These are phyloP conservation scores for Dryomyza anilis DNA, from an alignment of 2,888 invertebrate species.

Conservation along the genomic window DNA sequence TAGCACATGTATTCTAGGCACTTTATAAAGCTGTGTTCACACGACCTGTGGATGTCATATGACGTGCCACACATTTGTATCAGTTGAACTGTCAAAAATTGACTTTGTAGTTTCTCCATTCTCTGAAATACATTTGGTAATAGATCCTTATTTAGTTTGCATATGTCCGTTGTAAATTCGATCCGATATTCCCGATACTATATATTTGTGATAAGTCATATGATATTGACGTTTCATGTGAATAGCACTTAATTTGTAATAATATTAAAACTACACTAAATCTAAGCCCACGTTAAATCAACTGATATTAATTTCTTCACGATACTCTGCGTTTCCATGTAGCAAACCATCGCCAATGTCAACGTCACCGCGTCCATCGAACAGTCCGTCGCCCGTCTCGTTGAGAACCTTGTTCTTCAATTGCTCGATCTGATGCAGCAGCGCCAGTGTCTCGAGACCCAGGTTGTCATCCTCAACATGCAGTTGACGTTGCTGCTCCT, in stretches of 20 bases:
- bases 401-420: constrained; percentile 69
- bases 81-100: too few species aligned
- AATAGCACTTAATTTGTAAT: constrained; percentile 6
- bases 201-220: too few species aligned
- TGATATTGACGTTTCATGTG: constrained; percentile 6
- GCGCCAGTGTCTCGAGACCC: constrained; percentile 70
- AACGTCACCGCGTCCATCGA: constrained; percentile 24
- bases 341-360: not conserved
- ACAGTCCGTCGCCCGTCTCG: constrained; percentile 66
- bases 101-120: too few species aligned
- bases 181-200: too few species aligned
- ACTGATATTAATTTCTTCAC: constrained; percentile 41
- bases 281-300: constrained; percentile 34
- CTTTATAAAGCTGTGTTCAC: too few species aligned
- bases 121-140: too few species aligned
- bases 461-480: constrained; percentile 63
- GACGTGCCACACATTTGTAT: too few species aligned
- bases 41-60: too few species aligned
- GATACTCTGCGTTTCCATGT: not conserved
- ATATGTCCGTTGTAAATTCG: too few species aligned
- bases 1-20: too few species aligned
- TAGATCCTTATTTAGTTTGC: too few species aligned
- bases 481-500: constrained; percentile 57
- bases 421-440: constrained; percentile 71
- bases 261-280: constrained; percentile 4